A percentile compares a stretch with the other conserved stretches of the same genome.
phyloP scores from a whole-genome alignment of 2,113 vertebrate genomes.

The Syngnathus floridae region DNA sequence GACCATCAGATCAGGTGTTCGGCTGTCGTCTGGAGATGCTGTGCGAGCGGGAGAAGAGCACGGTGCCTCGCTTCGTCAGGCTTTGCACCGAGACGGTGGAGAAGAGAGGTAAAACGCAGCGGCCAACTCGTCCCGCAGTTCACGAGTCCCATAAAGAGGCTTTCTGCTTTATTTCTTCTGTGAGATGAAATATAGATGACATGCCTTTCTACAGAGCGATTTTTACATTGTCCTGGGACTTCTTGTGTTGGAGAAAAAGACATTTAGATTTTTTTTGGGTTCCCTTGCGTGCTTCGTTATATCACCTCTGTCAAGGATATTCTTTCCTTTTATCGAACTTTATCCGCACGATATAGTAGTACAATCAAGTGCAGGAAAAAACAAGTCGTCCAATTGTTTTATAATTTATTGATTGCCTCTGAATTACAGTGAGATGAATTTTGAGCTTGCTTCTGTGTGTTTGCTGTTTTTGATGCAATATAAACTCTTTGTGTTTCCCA shows the following conservation, averaged over 20 bases:
- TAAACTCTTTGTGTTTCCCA: not conserved
- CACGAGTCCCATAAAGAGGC: not conserved
- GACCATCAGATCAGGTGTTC: conserved; percentile 85
- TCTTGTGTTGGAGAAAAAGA: not conserved
- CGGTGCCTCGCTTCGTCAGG: conserved; percentile 80
- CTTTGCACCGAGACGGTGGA: conserved; percentile 83
- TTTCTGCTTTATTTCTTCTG: not conserved
- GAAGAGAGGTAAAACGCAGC: conserved; percentile 72
- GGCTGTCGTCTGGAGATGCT: conserved; percentile 84
- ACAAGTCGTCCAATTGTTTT: too few relatives aligned
- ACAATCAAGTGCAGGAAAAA: too few relatives aligned
- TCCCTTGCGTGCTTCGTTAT: not conserved
- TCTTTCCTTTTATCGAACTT: not conserved
- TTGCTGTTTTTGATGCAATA: not conserved
- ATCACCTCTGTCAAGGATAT: not conserved
- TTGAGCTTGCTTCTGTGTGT: not conserved
- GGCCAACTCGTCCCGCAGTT: not conserved
- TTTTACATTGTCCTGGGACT: not conserved
- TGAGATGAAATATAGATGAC: conserved; percentile 4
- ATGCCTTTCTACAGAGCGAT: not conserved
- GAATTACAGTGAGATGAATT: not conserved
- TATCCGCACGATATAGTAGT: too few relatives aligned
- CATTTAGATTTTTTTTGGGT: not conserved
- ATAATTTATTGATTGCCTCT: not conserved
- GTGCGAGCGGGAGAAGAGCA: conserved; percentile 79